These are phyloP conservation scores for Exocentrus adspersus DNA, from an alignment of 2,888 invertebrate species.

Conservation along the genomic window DNA sequence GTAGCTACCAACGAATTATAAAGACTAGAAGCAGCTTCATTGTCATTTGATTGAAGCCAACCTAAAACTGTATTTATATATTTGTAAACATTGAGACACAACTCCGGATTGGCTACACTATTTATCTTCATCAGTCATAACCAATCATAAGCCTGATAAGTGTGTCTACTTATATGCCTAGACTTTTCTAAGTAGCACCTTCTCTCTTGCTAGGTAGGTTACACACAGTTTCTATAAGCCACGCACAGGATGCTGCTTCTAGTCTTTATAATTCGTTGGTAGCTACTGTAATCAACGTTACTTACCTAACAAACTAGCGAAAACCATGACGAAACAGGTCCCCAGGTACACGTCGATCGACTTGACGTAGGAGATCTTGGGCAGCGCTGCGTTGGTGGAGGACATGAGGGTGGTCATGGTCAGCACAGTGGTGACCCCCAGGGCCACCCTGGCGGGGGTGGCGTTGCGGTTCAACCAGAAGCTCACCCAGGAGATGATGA, in stretches of 20 bases:
- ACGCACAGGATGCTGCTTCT: too few relatives aligned
- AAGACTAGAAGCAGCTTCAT: too few relatives aligned
- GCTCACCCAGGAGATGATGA: slow-evolving; percentile 95
- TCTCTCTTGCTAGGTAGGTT: too few relatives aligned
- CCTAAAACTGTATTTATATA: too few relatives aligned
- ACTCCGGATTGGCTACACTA: too few relatives aligned
- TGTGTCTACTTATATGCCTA: too few relatives aligned
- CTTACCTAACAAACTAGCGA: slow-evolving; percentile 95
- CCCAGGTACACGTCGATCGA: slow-evolving; percentile 97
- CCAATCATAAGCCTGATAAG: too few relatives aligned
- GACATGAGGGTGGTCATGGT: slow-evolving; percentile 99
- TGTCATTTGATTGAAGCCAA: too few relatives aligned
- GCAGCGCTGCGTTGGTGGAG: slow-evolving; percentile 94
- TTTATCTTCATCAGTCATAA: too few relatives aligned
- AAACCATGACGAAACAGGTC: slow-evolving; percentile 99
- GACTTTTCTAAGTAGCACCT: too few relatives aligned
- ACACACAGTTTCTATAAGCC: too few relatives aligned
- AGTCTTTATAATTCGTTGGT: background rate
- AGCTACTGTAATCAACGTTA: slow-evolving; percentile 32
- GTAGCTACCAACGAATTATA: background rate
- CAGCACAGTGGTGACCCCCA: slow-evolving; percentile 95
- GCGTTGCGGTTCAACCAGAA: slow-evolving; percentile 97
- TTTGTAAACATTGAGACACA: too few relatives aligned
- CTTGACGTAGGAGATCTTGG: slow-evolving; percentile 98
- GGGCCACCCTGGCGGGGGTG: slow-evolving; percentile 91